Conservation (phyloP, 2,888 invertebrate species). For the Conchocele bisecta region DNA sequence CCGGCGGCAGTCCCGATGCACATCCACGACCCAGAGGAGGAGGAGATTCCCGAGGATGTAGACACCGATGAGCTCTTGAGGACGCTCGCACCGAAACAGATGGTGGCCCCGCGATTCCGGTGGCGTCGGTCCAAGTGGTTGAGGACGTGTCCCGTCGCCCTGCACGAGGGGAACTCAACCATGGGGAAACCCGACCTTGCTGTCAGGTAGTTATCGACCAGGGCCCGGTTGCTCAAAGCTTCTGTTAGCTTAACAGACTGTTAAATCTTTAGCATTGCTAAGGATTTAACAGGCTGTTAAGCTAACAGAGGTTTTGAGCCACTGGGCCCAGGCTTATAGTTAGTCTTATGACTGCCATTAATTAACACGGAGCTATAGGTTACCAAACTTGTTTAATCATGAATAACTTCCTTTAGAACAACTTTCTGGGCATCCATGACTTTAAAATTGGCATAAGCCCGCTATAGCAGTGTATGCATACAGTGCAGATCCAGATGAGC, state of each 20-base stretch:
- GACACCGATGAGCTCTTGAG: slow-evolving; percentile 81
- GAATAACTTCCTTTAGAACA: no score
- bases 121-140: slow-evolving; percentile 81
- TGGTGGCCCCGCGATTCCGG: slow-evolving; percentile 79
- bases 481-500: no score
- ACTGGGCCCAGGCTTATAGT: not conserved
- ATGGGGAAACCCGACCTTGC: slow-evolving; percentile 81
- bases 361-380: not conserved
- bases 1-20: slow-evolving; percentile 80
- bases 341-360: not conserved
- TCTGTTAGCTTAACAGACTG: no score
- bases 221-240: no score
- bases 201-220: slow-evolving; percentile 75
- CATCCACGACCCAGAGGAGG: slow-evolving; percentile 79
- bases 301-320: no score
- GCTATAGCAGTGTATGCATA: no score
- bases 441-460: no score
- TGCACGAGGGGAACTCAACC: slow-evolving; percentile 80
- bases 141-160: slow-evolving; percentile 81
- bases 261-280: no score
- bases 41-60: slow-evolving; percentile 80
- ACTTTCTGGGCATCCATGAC: no score
- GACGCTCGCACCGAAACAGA: slow-evolving; percentile 74
- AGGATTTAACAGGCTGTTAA: no score
- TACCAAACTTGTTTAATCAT: no score